Base-by-base conservation (phyloP, 2,797 vertebrate species). In the Pseudomugil gertrudae region DNA sequence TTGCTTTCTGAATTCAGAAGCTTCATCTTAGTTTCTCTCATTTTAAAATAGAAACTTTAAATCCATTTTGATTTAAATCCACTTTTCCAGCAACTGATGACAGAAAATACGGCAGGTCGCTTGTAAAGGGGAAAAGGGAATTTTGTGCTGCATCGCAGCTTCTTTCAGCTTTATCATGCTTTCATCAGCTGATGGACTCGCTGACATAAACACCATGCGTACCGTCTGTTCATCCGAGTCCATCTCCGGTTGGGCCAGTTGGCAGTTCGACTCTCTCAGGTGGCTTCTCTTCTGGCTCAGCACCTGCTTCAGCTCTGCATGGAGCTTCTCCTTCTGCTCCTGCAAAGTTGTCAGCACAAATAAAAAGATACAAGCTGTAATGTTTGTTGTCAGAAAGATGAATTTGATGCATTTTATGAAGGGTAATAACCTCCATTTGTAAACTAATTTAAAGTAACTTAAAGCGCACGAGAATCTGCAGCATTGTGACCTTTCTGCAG, bases 281-380 rank as follows among this genome's bases (percentile, higher is more conserved):
- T 90, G 84, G 57, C 87, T 95, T 90, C 92, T 90, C 70, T 96
- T 97, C 76, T 89, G 90, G 86, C 94, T 95, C 74, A 96, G 74
- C 51, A 96, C 95, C 86, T 92, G 88, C 84, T 96, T 96, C 84
- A 97, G 84, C 84, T 96, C 96, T 33, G 92, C 95, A 94, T 96
- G 95, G 47, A 97, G 95, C 85, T 94, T 95, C 90, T 96, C 94
- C 85, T 95, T 94, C 88, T 93, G 94, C 56, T 92, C 90, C 94
- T 95, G 72, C 14, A 80, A 57, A 29, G 8, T 8, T 35, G 15
- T n/a, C n/a, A n/a, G 4, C 15, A 15, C 4, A 38, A 17, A 38
- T 38, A n/a, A 38, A 40, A 40, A 40, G 35, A 36, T 30, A 30
- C 3, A 30, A 30, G 33, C 9, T 10, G 33, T 35, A 10, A 10